These are phyloP conservation scores for Strigamia crassipes DNA, from an alignment of 2,888 invertebrate species.

Conservation along the genomic window DNA sequence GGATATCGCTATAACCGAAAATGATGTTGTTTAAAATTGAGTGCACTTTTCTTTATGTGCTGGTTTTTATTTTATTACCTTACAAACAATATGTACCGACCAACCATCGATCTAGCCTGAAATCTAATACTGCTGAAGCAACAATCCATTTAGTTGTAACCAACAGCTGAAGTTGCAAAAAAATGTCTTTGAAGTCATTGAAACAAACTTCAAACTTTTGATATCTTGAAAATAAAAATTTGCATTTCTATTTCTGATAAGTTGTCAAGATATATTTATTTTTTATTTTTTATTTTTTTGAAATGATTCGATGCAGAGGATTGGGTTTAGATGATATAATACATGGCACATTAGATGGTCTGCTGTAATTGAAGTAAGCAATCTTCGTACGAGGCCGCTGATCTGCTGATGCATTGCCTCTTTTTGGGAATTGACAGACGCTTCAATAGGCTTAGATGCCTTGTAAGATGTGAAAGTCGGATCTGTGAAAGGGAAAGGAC, in stretches of 20 bases:
- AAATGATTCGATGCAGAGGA: background rate
- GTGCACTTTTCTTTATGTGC: too few relatives aligned
- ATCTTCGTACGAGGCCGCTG: conserved; percentile 16
- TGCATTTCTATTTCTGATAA: background rate
- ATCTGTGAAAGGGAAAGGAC: background rate
- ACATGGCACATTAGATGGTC: background rate
- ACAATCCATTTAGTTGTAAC: background rate
- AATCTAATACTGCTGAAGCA: background rate
- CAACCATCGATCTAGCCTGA: background rate
- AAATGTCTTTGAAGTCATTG: too few relatives aligned
- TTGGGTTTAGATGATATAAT: background rate
- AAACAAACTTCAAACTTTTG: background rate
- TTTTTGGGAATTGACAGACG: conserved; percentile 33
- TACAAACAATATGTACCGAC: background rate
- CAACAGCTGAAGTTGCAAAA: too few relatives aligned
- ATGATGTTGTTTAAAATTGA: too few relatives aligned
- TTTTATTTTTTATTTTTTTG: too few relatives aligned
- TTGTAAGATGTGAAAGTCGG: conserved; percentile 32
- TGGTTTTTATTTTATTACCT: too few relatives aligned
- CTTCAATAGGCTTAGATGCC: conserved; percentile 35
- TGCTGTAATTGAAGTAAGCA: conserved; percentile 24
- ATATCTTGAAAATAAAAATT: background rate
- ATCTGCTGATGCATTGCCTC: conserved; percentile 34
- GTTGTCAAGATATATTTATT: background rate
- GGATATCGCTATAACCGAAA: too few relatives aligned